Conservation (phyloP, 2,888 invertebrate genomes). For the Andrena minutula region DNA sequence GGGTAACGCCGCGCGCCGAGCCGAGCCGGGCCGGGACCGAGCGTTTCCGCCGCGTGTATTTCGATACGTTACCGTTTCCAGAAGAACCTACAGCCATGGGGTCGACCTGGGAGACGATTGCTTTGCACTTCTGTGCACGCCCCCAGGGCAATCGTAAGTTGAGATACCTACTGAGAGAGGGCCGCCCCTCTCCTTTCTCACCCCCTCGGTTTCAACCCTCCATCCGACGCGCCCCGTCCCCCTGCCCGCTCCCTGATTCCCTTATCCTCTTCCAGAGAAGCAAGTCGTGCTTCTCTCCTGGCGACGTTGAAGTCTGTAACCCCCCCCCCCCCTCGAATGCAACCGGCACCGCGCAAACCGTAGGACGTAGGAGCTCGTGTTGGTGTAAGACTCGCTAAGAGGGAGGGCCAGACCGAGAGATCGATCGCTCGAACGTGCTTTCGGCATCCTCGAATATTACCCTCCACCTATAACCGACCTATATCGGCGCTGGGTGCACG, state of each 20-base stretch:
- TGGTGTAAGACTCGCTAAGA: slow-evolving; percentile 59
- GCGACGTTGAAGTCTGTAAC: slow-evolving; percentile 65
- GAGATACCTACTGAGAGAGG: slow-evolving; percentile 72
- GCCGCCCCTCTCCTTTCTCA: slow-evolving; percentile 31
- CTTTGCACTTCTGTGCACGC: slow-evolving; percentile 76
- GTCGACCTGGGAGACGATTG: slow-evolving; percentile 73
- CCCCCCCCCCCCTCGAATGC: slow-evolving; percentile 57
- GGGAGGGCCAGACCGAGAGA: slow-evolving; percentile 60
- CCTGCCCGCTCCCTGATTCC: not conserved
- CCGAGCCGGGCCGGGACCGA: slow-evolving; percentile 7
- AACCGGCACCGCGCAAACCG: slow-evolving; percentile 63
- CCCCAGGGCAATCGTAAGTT: slow-evolving; percentile 75
- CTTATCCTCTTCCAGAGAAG: slow-evolving; percentile 40
- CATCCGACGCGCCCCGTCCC: not conserved
- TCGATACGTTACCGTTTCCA: slow-evolving; percentile 73
- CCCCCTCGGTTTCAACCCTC: not conserved
- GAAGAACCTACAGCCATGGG: slow-evolving; percentile 68
- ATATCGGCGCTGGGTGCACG: slow-evolving; percentile 52
- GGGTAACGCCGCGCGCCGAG: slow-evolving; percentile 22
- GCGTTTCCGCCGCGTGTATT: slow-evolving; percentile 62
- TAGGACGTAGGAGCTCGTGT: slow-evolving; percentile 51
- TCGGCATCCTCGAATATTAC: slow-evolving; percentile 74
- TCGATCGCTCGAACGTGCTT: slow-evolving; percentile 76
- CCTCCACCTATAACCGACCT: slow-evolving; percentile 69
- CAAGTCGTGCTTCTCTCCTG: slow-evolving; percentile 54